phyloP scores from a whole-genome alignment of 1,140 invertebrate genomes.

The Coelopa frigida region DNA sequence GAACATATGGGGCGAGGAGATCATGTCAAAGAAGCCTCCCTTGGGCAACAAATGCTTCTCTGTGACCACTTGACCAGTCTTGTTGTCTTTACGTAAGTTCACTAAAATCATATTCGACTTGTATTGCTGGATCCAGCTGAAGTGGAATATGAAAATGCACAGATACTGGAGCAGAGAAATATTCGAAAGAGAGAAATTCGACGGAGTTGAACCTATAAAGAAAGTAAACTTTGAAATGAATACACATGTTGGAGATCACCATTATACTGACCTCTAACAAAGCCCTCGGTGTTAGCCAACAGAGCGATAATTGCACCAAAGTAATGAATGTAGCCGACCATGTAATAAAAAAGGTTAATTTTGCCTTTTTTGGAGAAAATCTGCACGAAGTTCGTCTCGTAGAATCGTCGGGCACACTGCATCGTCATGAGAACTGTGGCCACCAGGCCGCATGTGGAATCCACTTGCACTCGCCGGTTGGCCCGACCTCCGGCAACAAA shows the following conservation, averaged over 20 bases:
- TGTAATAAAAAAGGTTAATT: slow-evolving; percentile 73
- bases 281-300: slow-evolving; percentile 64
- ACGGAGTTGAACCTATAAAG: slow-evolving; percentile 18
- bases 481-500: slow-evolving; percentile 43
- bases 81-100: slow-evolving; percentile 61
- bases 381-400: slow-evolving; percentile 69
- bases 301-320: slow-evolving; percentile 58
- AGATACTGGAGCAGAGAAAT: slow-evolving; percentile 22
- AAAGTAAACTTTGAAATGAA: slow-evolving; percentile 4
- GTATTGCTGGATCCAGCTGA: slow-evolving; percentile 62
- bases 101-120: slow-evolving; percentile 63
- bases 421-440: slow-evolving; percentile 55
- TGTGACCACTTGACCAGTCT: slow-evolving; percentile 54
- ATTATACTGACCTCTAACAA: slow-evolving; percentile 49
- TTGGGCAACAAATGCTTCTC: slow-evolving; percentile 68
- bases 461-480: slow-evolving; percentile 49
- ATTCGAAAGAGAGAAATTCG: slow-evolving; percentile 16
- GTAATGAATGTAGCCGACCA: slow-evolving; percentile 69
- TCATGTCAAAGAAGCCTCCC: slow-evolving; percentile 67
- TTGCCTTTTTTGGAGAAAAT: slow-evolving; percentile 68
- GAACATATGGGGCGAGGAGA: slow-evolving; percentile 76
- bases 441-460: slow-evolving; percentile 47
- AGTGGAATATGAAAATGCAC: slow-evolving; percentile 50
- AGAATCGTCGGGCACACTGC: slow-evolving; percentile 65
- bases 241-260: background rate